phyloP scores from a whole-genome alignment of 2,888 invertebrate species.

The Nematopogon swammerdamellus region DNA sequence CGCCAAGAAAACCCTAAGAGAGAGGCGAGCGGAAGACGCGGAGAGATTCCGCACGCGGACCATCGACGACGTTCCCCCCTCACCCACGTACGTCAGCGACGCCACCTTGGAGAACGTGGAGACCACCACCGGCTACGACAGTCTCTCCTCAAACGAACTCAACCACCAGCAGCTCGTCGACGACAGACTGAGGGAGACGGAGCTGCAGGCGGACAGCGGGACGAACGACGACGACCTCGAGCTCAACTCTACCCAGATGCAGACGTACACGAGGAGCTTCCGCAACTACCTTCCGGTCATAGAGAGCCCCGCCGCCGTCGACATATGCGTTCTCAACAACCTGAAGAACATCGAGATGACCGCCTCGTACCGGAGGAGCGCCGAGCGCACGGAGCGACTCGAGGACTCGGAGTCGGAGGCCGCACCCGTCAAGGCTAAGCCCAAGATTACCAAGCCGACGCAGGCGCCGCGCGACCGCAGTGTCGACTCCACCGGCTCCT shows the following conservation, averaged over 20 bases:
- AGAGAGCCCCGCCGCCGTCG: constrained; percentile 41
- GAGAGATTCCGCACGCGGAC: constrained; percentile 75
- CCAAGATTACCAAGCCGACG: constrained; percentile 58
- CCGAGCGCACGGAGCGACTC: constrained; percentile 50
- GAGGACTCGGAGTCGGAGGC: constrained; percentile 44
- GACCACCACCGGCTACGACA: constrained; percentile 47
- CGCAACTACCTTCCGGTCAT: constrained; percentile 46
- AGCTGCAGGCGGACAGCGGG: constrained; percentile 56
- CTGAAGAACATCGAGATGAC: constrained; percentile 46
- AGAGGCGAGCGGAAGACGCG: constrained; percentile 61
- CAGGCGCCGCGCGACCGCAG: constrained; percentile 32
- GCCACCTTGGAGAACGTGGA: constrained; percentile 46
- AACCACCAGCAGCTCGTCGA: constrained; percentile 34
- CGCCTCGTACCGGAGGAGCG: constrained; percentile 38
- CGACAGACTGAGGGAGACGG: constrained; percentile 25
- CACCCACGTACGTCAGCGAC: constrained; percentile 46
- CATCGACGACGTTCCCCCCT: constrained; percentile 48
- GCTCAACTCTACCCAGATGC: constrained; percentile 55
- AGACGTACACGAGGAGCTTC: constrained; percentile 56
- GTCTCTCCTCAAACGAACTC: constrained; percentile 41
- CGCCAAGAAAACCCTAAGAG: constrained; percentile 50
- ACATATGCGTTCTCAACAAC: constrained; percentile 44
- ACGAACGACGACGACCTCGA: constrained; percentile 73
- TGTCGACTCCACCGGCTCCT: constrained; percentile 41
- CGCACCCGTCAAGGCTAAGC: constrained; percentile 35